phyloP scores from a whole-genome alignment of 2,113 vertebrate genomes.

The Sphaerodactylus townsendi region DNA sequence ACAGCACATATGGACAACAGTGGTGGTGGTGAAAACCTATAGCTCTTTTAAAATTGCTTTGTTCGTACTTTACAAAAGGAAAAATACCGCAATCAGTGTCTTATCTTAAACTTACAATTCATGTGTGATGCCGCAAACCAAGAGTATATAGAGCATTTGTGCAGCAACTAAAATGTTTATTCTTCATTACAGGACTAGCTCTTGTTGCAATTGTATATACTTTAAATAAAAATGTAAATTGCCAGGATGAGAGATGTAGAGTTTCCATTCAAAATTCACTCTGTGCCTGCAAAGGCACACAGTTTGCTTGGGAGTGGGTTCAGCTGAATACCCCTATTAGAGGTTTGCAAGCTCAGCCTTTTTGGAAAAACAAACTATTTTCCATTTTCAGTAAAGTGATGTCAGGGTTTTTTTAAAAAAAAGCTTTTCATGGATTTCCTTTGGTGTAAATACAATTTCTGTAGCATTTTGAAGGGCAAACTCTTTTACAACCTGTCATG shows the following conservation, averaged over 20 bases:
- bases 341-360: no score
- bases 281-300: not conserved
- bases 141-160: not conserved
- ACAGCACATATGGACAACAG: rapidly evolving
- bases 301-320: not conserved
- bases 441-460: no score
- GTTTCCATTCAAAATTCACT: not conserved
- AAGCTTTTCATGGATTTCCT: no score
- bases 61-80: constrained; percentile 7
- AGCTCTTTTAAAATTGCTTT: constrained; percentile 31
- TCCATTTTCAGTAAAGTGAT: no score
- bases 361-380: no score
- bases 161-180: not conserved
- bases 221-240: not conserved
- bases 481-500: no score
- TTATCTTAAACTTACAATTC: constrained; percentile 16
- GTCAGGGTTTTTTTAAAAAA: no score
- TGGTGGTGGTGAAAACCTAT: rapidly evolving
- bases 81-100: constrained; percentile 21
- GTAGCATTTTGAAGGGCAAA: no score
- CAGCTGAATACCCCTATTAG: not conserved
- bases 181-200: not conserved
- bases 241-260: not conserved
- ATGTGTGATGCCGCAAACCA: constrained; percentile 9
- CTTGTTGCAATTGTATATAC: not conserved